Evolutionary conservation across 1,140 invertebrate genomes (phyloP).

Genomic region (Druon quercuslanigerum): DNA sequence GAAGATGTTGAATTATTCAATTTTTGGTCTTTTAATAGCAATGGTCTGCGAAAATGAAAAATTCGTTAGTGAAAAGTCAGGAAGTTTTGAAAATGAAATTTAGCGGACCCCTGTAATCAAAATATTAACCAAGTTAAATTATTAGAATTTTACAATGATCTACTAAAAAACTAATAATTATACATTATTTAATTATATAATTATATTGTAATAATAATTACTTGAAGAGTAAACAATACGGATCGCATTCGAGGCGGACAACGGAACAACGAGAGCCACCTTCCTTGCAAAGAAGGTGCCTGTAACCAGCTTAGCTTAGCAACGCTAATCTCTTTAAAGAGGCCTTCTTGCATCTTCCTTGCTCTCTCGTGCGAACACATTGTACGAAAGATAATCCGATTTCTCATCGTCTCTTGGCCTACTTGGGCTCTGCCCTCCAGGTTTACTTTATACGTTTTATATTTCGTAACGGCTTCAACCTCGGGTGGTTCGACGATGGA

Average conservation of each 20-base stretch:
- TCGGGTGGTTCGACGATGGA: constrained; percentile 14
- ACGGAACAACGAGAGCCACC: background rate
- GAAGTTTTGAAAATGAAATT: too few relatives aligned
- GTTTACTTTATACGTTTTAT: constrained; percentile 12
- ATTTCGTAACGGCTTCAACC: constrained; percentile 29
- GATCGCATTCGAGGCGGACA: background rate
- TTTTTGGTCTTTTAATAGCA: too few relatives aligned
- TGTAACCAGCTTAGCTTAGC: constrained; percentile 13
- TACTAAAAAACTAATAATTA: too few relatives aligned
- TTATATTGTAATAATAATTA: too few relatives aligned
- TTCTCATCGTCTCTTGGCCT: constrained; percentile 24
- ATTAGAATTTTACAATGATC: too few relatives aligned
- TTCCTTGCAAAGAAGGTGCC: constrained; percentile 14
- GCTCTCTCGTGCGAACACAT: background rate
- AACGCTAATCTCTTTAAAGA: constrained; percentile 10
- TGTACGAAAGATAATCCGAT: constrained; percentile 18
- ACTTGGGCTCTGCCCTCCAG: constrained; percentile 11
- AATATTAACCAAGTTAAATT: too few relatives aligned
- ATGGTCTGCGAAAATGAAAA: too few relatives aligned
- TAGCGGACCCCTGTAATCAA: too few relatives aligned
- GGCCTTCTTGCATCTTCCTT: background rate
- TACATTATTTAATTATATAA: too few relatives aligned
- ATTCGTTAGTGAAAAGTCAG: too few relatives aligned
- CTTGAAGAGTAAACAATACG: too few relatives aligned
- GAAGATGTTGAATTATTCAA: too few relatives aligned